Conservation (phyloP, 2,888 invertebrate species). For the Drosophila helvetica region DNA sequence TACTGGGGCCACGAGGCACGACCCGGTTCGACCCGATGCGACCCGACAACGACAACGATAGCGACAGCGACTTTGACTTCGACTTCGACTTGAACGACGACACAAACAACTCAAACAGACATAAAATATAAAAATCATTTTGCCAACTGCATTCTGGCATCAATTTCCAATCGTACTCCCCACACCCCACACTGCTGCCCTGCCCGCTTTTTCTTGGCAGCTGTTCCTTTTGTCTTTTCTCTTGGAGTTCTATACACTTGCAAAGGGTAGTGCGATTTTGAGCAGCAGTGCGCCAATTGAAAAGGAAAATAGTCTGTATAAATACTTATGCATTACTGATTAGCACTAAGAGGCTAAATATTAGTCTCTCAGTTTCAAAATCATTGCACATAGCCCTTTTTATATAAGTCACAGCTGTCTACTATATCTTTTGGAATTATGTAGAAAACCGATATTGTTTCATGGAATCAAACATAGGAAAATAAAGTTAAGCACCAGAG, state of each 20-base stretch:
- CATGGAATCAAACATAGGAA: too few species aligned
- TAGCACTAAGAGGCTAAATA: too few species aligned
- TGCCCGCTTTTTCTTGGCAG: conserved; percentile 58
- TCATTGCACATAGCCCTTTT: too few species aligned
- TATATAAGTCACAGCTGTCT: too few species aligned
- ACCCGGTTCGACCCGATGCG: neutral
- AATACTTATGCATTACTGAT: too few species aligned
- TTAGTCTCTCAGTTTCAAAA: too few species aligned
- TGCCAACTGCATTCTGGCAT: conserved; percentile 70
- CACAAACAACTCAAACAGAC: conserved; percentile 66
- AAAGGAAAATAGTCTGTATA: too few species aligned
- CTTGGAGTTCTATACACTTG: neutral
- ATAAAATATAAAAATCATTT: conserved; percentile 71
- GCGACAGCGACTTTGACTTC: conserved; percentile 3
- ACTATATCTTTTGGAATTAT: too few species aligned
- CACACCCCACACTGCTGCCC: too few species aligned
- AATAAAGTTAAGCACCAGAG: too few species aligned
- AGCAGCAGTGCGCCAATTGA: fast-evolving
- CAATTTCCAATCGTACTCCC: conserved; percentile 27
- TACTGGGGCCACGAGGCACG: conserved; percentile 55
- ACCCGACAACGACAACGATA: conserved; percentile 20
- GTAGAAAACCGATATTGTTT: too few species aligned
- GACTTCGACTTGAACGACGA: conserved; percentile 20
- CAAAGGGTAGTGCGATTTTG: neutral
- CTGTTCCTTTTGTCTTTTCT: conserved; percentile 53